A percentile compares a stretch with the other conserved stretches of the same genome.
Conservation (phyloP, 1,140 invertebrate species). For the Sminthurides bifidus region DNA sequence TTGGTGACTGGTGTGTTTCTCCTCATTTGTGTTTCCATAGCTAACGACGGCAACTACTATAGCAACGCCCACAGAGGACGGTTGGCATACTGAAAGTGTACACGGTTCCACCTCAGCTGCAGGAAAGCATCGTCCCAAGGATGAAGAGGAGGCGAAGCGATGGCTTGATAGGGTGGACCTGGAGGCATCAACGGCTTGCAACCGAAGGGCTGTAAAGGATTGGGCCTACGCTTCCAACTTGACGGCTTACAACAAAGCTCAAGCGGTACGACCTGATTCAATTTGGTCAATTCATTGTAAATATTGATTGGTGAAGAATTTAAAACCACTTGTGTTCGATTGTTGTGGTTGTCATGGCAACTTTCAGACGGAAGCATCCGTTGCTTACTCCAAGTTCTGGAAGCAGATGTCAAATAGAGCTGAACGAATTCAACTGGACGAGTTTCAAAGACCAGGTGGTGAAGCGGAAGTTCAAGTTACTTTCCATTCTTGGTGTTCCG, state of each 20-base stretch:
- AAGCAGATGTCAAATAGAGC: conserved; percentile 12
- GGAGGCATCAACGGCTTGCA: conserved; percentile 13
- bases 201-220: conserved; percentile 33
- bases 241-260: conserved; percentile 50
- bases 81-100: too few species aligned
- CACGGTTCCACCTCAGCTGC: too few species aligned
- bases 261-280: conserved; percentile 2
- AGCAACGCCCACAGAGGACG: too few species aligned
- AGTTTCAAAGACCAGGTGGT: conserved; percentile 36
- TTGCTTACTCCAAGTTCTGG: conserved; percentile 22
- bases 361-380: conserved; percentile 8
- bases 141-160: conserved; percentile 9
- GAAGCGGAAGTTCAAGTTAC: conserved; percentile 37
- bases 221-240: conserved; percentile 70
- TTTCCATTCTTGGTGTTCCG: conserved; percentile 38
- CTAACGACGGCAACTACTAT: too few species aligned
- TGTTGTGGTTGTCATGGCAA: not conserved
- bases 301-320: not conserved
- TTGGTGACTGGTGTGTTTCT: too few species aligned
- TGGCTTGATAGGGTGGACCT: conserved; percentile 9
- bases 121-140: conserved; percentile 2
- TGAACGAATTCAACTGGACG: conserved; percentile 34
- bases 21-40: too few species aligned
- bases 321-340: not conserved
- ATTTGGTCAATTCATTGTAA: not conserved